Base-by-base conservation (phyloP, 2,888 invertebrate genomes). In the Hemistola chrysoprasaria region DNA sequence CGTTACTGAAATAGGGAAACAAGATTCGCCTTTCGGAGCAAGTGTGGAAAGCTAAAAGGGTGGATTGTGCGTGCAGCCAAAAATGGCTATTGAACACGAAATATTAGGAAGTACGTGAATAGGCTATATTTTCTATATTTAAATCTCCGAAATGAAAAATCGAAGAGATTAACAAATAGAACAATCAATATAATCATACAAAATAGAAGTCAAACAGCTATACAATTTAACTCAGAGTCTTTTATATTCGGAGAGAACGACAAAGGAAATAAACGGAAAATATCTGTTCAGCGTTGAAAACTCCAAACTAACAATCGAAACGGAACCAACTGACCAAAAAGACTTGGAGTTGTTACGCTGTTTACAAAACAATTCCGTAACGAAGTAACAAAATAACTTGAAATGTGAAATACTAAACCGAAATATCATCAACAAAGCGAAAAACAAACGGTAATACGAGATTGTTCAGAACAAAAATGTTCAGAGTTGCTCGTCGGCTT, bases 391-490 rank as follows among this genome's bases (percentile, higher is more conserved):
- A 59, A 78, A 75, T 72, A 78, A 74, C 71, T 77, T 73, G 56
- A 59, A 61, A 71, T 62, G 59, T 59, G 56, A 73, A 74, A 54
- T 51, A 54, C 50, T 67, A 66, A 65, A 65, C 69, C 57, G 55
- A 72, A 80, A 78, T 72, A 78, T 71, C 65, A 73, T 67, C 65
- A 71, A 70, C 75, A 78, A 74, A 73, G 66, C 62, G 62, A 69
- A 71, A 72, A 73, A 71, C 68, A 71, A 76, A 70, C 62, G 59
- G 60, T 65, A 62, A 62, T 54, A 53, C 62, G 65, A 56, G 56
- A 72, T 70, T 78, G 74, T 78, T 73, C 39, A 35, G 44, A 62
- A 59, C 65, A 71, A 74, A 77, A 77, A 75, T 69, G 63, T 69
- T 53, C 49, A 59, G 71, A 68, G 64, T 71, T 68, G 45, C 50